Percentiles rank a stretch among this genome's conserved stretches.
phyloP scores from a whole-genome alignment of 2,113 vertebrate genomes.

The Lagopus leucura region DNA sequence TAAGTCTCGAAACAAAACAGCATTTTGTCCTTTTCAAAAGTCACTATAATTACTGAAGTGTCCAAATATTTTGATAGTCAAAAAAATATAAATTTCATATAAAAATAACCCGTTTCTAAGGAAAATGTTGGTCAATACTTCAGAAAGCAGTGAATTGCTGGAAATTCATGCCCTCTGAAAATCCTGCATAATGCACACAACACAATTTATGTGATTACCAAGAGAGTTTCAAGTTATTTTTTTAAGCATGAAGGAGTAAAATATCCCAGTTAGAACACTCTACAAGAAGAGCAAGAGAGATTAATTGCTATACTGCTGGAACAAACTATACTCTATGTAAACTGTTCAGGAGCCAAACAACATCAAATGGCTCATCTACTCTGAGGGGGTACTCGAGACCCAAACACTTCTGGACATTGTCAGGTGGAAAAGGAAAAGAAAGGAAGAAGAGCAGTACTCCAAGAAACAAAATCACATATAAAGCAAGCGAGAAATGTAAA shows the following conservation, averaged over 20 bases:
- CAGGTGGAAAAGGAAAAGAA: neutral
- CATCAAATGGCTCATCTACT: neutral
- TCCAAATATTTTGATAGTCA: neutral
- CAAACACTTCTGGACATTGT: neutral
- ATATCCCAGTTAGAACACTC: neutral
- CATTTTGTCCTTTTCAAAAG: neutral
- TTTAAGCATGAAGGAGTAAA: neutral
- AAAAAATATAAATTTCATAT: neutral
- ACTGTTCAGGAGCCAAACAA: neutral
- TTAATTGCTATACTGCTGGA: neutral
- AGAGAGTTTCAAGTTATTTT: neutral
- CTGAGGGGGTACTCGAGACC: neutral
- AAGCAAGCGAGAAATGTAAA: neutral
- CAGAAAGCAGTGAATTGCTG: neutral
- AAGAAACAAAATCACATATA: neutral
- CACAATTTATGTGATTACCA: neutral
- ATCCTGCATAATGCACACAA: neutral
- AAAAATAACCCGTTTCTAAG: neutral
- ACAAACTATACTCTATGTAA: neutral
- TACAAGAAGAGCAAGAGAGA: neutral
- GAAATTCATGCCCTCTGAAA: neutral
- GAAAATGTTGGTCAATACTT: neutral
- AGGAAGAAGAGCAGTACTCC: neutral
- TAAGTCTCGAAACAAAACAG: neutral
- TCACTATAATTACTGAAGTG: neutral